Conservation (phyloP, 2,888 invertebrate species). For the Heliconius ethilla region DNA sequence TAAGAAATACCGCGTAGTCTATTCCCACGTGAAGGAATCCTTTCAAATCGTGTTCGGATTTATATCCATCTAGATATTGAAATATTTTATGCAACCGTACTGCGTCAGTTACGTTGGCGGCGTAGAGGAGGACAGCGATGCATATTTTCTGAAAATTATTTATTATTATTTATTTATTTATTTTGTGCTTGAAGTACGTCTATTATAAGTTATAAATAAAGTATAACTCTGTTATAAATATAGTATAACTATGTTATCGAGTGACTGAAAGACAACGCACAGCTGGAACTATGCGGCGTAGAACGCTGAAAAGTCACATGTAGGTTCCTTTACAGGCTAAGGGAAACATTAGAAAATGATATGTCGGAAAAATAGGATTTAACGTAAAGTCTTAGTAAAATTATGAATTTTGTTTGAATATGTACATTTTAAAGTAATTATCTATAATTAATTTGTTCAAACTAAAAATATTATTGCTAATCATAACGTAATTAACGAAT, state of each 20-base stretch:
- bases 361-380: no score
- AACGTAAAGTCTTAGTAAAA: no score
- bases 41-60: slow-evolving; percentile 60
- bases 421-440: background rate
- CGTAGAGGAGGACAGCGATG: slow-evolving; percentile 38
- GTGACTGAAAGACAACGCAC: background rate
- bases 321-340: background rate
- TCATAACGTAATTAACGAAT: background rate
- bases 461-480: background rate
- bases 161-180: background rate
- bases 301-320: no score
- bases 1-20: slow-evolving; percentile 67
- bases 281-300: background rate
- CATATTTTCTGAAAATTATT: slow-evolving; percentile 34
- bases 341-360: no score
- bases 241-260: no score
- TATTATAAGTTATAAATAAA: no score
- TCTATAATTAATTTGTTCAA: background rate
- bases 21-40: slow-evolving; percentile 70
- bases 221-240: no score
- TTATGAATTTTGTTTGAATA: no score
- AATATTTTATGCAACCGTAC: slow-evolving; percentile 70
- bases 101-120: slow-evolving; percentile 41
- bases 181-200: background rate
- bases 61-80: slow-evolving; percentile 67